phyloP scores from a whole-genome alignment of 2,888 invertebrate species.

The Micoletzkya japonica region DNA sequence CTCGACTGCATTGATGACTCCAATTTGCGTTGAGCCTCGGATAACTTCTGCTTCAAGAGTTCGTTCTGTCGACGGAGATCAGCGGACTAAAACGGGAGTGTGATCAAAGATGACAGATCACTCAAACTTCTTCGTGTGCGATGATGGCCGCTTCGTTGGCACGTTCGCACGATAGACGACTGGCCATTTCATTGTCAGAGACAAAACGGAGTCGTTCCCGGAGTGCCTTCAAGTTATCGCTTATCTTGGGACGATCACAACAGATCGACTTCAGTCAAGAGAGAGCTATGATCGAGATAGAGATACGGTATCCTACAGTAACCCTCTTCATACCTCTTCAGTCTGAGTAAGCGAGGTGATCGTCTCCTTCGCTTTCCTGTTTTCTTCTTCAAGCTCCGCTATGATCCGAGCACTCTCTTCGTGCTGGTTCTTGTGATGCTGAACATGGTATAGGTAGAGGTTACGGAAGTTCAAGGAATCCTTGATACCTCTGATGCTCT shows the following conservation, averaged over 20 bases:
- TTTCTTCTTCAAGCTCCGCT: slow-evolving; percentile 12
- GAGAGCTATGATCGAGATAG: not conserved
- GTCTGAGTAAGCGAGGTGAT: not conserved
- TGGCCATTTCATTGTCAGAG: slow-evolving; percentile 23
- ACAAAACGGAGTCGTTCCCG: not conserved
- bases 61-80: slow-evolving; percentile 17
- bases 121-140: slow-evolving; percentile 27
- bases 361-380: slow-evolving; percentile 1
- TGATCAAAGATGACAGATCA: not conserved
- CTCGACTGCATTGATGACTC: not conserved
- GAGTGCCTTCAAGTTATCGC: not conserved
- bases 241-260: not conserved
- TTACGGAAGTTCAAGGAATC: not conserved
- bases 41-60: not conserved
- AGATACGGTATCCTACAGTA: not conserved
- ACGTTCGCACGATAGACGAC: slow-evolving; percentile 31
- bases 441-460: not conserved
- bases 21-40: slow-evolving; percentile 1
- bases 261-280: not conserved
- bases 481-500: slow-evolving; percentile 29
- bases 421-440: slow-evolving; percentile 28
- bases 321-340: slow-evolving; percentile 23
- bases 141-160: slow-evolving; percentile 30
- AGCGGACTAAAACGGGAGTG: not conserved
- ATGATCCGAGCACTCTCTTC: slow-evolving; percentile 18